phyloP scores from a whole-genome alignment of 2,113 vertebrate species.

The Sigmodon hispidus region DNA sequence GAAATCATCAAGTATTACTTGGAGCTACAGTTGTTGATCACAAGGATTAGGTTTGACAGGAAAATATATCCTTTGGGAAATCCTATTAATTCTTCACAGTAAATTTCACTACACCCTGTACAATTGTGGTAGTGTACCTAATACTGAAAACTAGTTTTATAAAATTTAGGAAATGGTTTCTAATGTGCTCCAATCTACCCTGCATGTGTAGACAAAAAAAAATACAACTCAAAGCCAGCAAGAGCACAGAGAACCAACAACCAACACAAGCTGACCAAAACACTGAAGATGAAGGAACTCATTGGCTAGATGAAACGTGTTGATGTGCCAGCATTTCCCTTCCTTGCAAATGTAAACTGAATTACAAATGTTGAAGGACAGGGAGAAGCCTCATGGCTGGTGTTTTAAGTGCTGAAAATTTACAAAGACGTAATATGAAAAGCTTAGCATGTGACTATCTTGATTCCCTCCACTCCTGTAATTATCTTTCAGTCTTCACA shows the following conservation, averaged over 20 bases:
- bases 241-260: too few relatives aligned
- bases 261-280: background rate
- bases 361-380: constrained; percentile 12
- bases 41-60: constrained; percentile 68
- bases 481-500: background rate
- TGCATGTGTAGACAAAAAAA: background rate
- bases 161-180: constrained; percentile 62
- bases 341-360: background rate
- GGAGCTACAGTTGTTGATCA: constrained; percentile 66
- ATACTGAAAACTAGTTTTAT: constrained; percentile 40
- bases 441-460: background rate
- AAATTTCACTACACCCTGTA: constrained; percentile 35
- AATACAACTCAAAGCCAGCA: background rate
- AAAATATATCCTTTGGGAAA: constrained; percentile 74
- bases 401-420: constrained; percentile 18
- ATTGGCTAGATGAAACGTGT: background rate
- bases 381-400: background rate
- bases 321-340: background rate
- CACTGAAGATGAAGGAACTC: background rate
- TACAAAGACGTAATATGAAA: constrained; percentile 22
- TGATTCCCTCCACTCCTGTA: background rate
- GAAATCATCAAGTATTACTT: constrained; percentile 63
- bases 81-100: constrained; percentile 78
- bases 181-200: constrained; percentile 5
- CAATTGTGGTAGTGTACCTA: background rate